These are phyloP conservation scores for Drosophila athabasca DNA, from an alignment of 1,140 invertebrate genomes.

Conservation along the genomic window DNA sequence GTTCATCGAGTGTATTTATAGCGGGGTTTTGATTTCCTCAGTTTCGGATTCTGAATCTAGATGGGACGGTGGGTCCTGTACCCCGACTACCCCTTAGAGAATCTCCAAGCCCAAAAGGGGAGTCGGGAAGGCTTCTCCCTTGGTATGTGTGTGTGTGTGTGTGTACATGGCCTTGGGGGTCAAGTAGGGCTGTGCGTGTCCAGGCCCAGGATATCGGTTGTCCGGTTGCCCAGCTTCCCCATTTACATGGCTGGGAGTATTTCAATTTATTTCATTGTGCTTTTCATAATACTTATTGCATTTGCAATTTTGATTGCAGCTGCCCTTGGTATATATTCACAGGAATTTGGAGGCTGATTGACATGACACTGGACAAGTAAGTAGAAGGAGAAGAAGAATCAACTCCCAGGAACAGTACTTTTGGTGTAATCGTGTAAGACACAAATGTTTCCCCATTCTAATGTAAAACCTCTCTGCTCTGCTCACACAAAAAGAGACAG, in stretches of 20 bases:
- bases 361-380: background rate
- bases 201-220: slow-evolving; percentile 22
- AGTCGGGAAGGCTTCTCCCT: slow-evolving; percentile 42
- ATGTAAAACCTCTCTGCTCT: slow-evolving; percentile 4
- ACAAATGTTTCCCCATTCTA: slow-evolving; percentile 41
- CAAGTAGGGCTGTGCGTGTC: slow-evolving; percentile 34
- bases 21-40: too few species aligned
- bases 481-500: slow-evolving; percentile 1
- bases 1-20: too few species aligned
- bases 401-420: slow-evolving; percentile 1
- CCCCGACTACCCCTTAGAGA: background rate
- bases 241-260: slow-evolving; percentile 79
- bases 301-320: slow-evolving; percentile 81
- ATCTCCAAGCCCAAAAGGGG: background rate
- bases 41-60: too few species aligned
- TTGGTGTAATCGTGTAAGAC: slow-evolving; percentile 11
- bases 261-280: slow-evolving; percentile 81
- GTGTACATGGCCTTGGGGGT: slow-evolving; percentile 33
- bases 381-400: too few species aligned
- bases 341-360: slow-evolving; percentile 25
- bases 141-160: slow-evolving; percentile 30
- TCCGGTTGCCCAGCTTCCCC: slow-evolving; percentile 29
- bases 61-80: background rate
- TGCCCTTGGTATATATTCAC: slow-evolving; percentile 55
- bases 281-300: slow-evolving; percentile 77